phyloP scores from a whole-genome alignment of 2,888 invertebrate species.

The Aleiodes alternator region DNA sequence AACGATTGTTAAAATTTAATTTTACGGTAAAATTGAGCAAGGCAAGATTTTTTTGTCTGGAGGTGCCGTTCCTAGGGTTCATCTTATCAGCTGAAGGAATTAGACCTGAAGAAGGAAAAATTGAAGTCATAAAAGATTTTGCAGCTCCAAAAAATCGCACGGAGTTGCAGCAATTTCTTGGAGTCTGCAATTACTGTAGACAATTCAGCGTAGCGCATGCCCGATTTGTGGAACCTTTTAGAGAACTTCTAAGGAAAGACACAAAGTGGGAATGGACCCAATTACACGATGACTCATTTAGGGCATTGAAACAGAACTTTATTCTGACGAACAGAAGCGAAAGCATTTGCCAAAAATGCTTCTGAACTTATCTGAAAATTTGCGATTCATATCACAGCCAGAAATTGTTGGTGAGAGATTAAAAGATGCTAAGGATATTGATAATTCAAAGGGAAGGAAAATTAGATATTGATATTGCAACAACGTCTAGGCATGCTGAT shows the following conservation, averaged over 20 bases:
- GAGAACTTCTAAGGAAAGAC: too few relatives aligned
- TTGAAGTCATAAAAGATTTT: slow-evolving; percentile 59
- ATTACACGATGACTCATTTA: not conserved
- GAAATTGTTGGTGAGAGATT: too few relatives aligned
- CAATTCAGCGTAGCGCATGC: slow-evolving; percentile 36
- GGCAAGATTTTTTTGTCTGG: slow-evolving; percentile 52
- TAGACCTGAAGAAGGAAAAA: slow-evolving; percentile 48
- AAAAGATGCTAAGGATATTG: too few relatives aligned
- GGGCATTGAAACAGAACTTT: slow-evolving; percentile 49
- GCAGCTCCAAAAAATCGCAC: slow-evolving; percentile 13
- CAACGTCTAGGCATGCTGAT: too few relatives aligned
- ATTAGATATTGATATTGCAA: too few relatives aligned
- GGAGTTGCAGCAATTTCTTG: slow-evolving; percentile 45
- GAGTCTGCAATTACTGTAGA: slow-evolving; percentile 44
- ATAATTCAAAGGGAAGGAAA: too few relatives aligned
- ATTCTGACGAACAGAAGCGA: too few relatives aligned
- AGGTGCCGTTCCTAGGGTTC: slow-evolving; percentile 55
- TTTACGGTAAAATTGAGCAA: slow-evolving; percentile 55
- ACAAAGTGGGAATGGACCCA: slow-evolving; percentile 11
- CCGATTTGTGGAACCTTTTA: slow-evolving; percentile 38
- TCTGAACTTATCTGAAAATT: too few relatives aligned
- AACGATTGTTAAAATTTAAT: slow-evolving; percentile 42
- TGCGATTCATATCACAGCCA: too few relatives aligned
- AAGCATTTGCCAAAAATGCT: too few relatives aligned
- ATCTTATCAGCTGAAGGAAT: slow-evolving; percentile 44